Percentiles rank a stretch among this genome's conserved stretches.
Evolutionary conservation across 2,888 invertebrate species (phyloP).

Genomic region (Aplocera efformata): DNA sequence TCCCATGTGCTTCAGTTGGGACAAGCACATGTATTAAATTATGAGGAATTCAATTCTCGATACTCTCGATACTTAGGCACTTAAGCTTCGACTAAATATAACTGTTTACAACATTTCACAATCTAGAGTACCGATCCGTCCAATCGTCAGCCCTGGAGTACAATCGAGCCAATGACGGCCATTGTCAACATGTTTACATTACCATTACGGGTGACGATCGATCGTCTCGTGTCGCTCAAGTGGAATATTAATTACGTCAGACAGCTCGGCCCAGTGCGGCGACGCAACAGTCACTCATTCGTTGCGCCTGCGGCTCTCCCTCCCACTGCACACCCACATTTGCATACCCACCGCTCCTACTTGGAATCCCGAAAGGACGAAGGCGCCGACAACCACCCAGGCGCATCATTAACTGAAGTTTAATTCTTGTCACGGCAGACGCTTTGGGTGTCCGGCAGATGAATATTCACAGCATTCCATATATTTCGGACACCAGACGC

Average conservation of each 20-base stretch:
- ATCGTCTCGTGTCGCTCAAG: slow-evolving; percentile 70
- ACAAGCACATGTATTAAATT: too few species aligned
- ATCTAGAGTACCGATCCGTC: slow-evolving; percentile 39
- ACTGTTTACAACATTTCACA: too few species aligned
- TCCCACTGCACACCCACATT: slow-evolving; percentile 73
- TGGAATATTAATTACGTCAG: slow-evolving; percentile 72
- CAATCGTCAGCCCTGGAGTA: slow-evolving; percentile 57
- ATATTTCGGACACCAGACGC: slow-evolving; percentile 69
- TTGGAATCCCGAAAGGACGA: slow-evolving; percentile 66
- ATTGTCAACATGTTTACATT: slow-evolving; percentile 74
- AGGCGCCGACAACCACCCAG: slow-evolving; percentile 70
- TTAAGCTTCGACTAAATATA: too few species aligned
- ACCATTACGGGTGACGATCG: slow-evolving; percentile 74
- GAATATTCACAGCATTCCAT: slow-evolving; percentile 79
- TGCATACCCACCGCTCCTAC: slow-evolving; percentile 68
- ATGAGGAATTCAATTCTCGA: too few species aligned
- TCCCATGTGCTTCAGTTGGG: too few species aligned
- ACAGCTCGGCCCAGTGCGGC: slow-evolving; percentile 58
- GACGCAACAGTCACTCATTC: slow-evolving; percentile 70
- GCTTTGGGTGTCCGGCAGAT: slow-evolving; percentile 76
- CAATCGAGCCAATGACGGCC: slow-evolving; percentile 56
- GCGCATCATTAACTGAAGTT: slow-evolving; percentile 66
- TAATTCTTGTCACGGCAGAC: slow-evolving; percentile 77
- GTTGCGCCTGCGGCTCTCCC: slow-evolving; percentile 68
- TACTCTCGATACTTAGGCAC: slow-evolving; percentile 9